A percentile compares a stretch with the other conserved stretches of the same genome.
phyloP scores from a whole-genome alignment of 2,888 invertebrate genomes.

The Papilio elwesi region DNA sequence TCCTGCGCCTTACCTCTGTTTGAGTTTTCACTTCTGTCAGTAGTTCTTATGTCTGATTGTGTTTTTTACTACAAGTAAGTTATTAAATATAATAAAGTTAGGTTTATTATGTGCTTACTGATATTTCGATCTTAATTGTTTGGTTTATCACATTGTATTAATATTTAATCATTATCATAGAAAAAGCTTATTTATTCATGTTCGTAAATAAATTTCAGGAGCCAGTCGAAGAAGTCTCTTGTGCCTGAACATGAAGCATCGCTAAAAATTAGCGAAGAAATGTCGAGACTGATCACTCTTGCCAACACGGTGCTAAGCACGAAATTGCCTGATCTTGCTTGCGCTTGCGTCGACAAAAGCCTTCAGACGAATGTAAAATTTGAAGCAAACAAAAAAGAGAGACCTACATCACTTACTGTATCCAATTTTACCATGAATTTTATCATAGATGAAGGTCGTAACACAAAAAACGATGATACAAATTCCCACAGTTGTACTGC shows the following conservation, averaged over 20 bases:
- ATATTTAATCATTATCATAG: background rate
- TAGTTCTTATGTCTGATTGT: too few species aligned
- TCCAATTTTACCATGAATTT: conserved; percentile 55
- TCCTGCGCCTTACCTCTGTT: too few species aligned
- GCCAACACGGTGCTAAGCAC: conserved; percentile 79
- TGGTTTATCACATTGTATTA: background rate
- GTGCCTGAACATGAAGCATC: conserved; percentile 65
- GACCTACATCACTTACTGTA: conserved; percentile 50
- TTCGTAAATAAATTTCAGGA: conserved; percentile 60
- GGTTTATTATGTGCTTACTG: too few species aligned
- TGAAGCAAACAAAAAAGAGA: conserved; percentile 45
- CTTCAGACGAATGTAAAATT: conserved; percentile 40
- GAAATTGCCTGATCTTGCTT: conserved; percentile 75
- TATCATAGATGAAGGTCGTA: conserved; percentile 57
- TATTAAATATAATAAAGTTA: too few species aligned
- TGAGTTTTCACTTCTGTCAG: too few species aligned
- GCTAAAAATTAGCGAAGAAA: conserved; percentile 74
- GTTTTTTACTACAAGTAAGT: too few species aligned
- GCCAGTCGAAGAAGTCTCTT: conserved; percentile 67
- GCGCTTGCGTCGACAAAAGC: conserved; percentile 55
- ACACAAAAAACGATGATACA: conserved; percentile 56
- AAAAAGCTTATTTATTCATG: background rate
- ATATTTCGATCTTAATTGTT: background rate
- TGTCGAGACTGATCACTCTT: conserved; percentile 77
- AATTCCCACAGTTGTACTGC: conserved; percentile 55